phyloP scores from a whole-genome alignment of 2,888 invertebrate species.

The Netelia inedita region DNA sequence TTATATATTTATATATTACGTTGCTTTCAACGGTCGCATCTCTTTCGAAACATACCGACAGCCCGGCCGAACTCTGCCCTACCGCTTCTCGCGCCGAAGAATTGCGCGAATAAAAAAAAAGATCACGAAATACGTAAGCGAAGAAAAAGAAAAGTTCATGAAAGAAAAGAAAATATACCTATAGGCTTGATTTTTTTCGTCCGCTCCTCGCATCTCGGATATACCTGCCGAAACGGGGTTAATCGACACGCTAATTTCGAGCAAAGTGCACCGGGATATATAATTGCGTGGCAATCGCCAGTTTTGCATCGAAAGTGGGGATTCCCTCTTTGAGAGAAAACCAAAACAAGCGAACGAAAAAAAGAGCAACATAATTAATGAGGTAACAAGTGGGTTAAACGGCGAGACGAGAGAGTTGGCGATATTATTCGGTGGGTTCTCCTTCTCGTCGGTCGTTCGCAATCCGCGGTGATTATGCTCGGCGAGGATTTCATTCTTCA shows the following conservation, averaged over 20 bases:
- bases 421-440: conserved; percentile 66
- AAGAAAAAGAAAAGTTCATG: not conserved
- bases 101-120: not conserved
- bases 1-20: not conserved
- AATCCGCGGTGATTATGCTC: conserved; percentile 67
- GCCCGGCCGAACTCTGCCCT: not conserved
- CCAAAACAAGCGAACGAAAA: conserved; percentile 7
- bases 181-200: not conserved
- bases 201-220: not conserved
- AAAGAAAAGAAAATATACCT: not conserved
- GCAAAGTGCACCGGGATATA: conserved; percentile 70
- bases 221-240: conserved; percentile 71
- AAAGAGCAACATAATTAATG: conserved; percentile 75
- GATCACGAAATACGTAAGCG: not conserved
- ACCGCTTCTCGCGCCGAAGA: not conserved
- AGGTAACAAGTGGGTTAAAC: conserved; percentile 68
- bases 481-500: conserved; percentile 75
- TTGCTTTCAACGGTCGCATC: not conserved
- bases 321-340: conserved; percentile 23
- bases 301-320: conserved; percentile 60
- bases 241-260: conserved; percentile 79
- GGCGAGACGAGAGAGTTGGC: conserved; percentile 58
- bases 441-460: conserved; percentile 58
- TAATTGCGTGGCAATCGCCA: conserved; percentile 73
- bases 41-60: not conserved